A percentile compares a stretch with the other conserved stretches of the same genome.
Conservation (phyloP, 2,113 vertebrate genomes). For the Greenwoodochromis staneri region DNA sequence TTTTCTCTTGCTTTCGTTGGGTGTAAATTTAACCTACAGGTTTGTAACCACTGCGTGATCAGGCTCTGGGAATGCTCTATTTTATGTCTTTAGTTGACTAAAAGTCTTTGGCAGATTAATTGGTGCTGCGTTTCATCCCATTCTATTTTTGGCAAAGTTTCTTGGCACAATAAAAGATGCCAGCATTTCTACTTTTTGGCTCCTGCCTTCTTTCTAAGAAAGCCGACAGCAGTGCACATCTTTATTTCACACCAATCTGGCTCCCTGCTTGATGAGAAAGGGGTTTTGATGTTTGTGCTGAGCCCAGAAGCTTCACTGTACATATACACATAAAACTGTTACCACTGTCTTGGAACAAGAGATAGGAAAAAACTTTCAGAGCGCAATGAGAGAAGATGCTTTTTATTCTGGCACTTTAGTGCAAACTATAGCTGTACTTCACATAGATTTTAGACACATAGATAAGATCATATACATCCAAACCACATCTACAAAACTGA, state of each 20-base stretch:
- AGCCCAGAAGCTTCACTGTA: neutral
- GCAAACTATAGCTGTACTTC: neutral
- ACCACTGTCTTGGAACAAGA: neutral
- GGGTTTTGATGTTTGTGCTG: neutral
- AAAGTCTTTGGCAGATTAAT: neutral
- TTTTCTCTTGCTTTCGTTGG: neutral
- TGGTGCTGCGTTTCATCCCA: neutral
- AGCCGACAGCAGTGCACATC: neutral
- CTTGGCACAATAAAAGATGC: neutral
- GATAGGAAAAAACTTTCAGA: neutral
- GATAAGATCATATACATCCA: neutral
- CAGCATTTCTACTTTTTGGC: neutral
- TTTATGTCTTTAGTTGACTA: neutral
- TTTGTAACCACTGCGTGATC: neutral
- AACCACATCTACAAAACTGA: neutral
- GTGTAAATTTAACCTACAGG: neutral
- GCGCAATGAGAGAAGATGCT: neutral
- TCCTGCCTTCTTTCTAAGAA: neutral
- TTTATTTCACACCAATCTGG: neutral
- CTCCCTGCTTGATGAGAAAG: neutral
- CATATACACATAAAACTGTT: neutral
- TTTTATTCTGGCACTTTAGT: neutral
- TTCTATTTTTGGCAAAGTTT: neutral
- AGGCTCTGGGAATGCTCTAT: neutral
- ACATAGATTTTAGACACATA: neutral